These are phyloP conservation scores for Sebastes kiyomatsui DNA, from an alignment of 2,797 vertebrate species.

Conservation along the genomic window DNA sequence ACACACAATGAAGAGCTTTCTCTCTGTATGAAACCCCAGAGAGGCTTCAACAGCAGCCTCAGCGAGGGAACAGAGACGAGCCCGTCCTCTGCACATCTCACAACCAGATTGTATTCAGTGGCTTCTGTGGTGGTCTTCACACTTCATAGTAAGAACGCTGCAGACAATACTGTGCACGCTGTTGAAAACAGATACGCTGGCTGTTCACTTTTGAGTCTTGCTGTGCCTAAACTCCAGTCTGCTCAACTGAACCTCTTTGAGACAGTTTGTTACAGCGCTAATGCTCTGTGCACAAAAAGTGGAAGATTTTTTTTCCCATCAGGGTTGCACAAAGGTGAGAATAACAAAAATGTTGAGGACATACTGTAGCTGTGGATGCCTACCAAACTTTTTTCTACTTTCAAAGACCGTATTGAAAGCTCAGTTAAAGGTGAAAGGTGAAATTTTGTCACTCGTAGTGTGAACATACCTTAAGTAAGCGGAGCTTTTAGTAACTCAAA, in stretches of 20 bases:
- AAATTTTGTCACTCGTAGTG: neutral
- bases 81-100: neutral
- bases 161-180: neutral
- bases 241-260: neutral
- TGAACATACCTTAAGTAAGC: neutral
- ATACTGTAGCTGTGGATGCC: neutral
- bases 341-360: neutral
- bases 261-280: neutral
- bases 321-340: neutral
- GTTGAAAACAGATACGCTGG: neutral
- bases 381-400: neutral
- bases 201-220: neutral
- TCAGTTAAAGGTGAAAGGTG: neutral
- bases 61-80: neutral
- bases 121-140: neutral
- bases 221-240: neutral
- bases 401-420: neutral
- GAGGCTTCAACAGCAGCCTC: conserved; percentile 22
- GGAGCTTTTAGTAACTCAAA: neutral
- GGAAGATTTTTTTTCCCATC: neutral
- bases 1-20: conserved; percentile 19
- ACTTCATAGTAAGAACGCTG: neutral
- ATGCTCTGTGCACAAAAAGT: neutral
- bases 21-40: conserved; percentile 24
- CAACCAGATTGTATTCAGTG: neutral